Base-by-base conservation (phyloP, 2,797 vertebrate species). In the Poeciliopsis turneri region DNA sequence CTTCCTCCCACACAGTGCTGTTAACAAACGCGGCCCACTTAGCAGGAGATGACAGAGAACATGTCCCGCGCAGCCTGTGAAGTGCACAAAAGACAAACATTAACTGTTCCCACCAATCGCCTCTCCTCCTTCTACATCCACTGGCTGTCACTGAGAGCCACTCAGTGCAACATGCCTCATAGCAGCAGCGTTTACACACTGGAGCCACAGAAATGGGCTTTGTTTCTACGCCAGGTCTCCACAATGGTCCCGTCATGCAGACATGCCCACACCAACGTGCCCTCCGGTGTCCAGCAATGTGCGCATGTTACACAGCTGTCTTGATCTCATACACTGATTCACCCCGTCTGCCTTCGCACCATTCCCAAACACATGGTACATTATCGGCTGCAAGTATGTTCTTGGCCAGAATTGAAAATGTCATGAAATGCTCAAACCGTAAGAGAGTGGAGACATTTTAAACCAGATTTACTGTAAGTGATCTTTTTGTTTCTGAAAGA, bases 221-320 rank as follows among this genome's bases (percentile, higher is more conserved):
- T 94, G 93, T 94, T 90, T 81, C 74, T 46, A 68, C 78, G 86
- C 90, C 88, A 85, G 84, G 81, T 64, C 78, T 81, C 81, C 71
- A 93, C 92, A 92, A 92, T 90, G 83, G 83, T 72, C 77, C 86
- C 82, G 82, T 90, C 91, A 92, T 90, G 85, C 88, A 82, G 90
- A 84, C 59, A 75, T 89, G 88, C 90, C 92, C 92, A 93, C 92
- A 87, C 91, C 89, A 72, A 77, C 87, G 86, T 90, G 88, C 87
- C 82, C 87, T 86, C 82, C 68, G 71, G 87, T 83, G 84, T 72
- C 79, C 78, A 89, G 86, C 75, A 72, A 39, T 77, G 82, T 85
- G 74, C 68, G 74, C 73, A 69, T 87, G 90, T 87, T 64, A 78
- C 77, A 82, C 75, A 69, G 83, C 73, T 49, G 70, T 84, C 79